These are phyloP conservation scores for Cladopsammia gracilis DNA, from an alignment of 64 coral and sea anemone genomes.

Conservation along the genomic window DNA sequence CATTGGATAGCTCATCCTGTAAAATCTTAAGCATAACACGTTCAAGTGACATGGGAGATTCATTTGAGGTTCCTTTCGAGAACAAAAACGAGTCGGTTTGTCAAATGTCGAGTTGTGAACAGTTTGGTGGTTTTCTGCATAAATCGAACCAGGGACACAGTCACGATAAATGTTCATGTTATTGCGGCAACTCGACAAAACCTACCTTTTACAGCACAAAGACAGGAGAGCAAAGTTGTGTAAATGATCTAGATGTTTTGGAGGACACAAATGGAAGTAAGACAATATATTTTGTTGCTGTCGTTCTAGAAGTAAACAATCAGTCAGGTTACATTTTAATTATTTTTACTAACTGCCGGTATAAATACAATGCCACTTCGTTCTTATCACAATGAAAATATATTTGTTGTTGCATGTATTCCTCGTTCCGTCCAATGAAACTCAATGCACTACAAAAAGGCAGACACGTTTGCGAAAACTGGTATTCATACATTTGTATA, in stretches of 20 bases:
- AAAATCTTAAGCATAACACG: slow-evolving; percentile 25
- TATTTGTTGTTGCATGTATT: no score
- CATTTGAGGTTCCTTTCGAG: neutral
- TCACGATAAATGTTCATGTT: neutral
- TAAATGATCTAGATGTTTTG: neutral
- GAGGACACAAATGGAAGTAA: neutral
- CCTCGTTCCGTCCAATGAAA: no score
- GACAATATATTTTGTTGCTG: neutral
- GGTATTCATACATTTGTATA: no score
- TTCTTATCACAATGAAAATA: no score
- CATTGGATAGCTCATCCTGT: neutral
- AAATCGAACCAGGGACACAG: neutral
- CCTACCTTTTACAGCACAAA: slow-evolving; percentile 12
- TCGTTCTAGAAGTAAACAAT: no score
- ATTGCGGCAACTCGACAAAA: neutral
- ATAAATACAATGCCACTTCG: no score
- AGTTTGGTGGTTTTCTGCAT: neutral
- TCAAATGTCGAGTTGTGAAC: neutral
- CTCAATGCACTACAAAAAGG: no score
- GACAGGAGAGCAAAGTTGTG: neutral
- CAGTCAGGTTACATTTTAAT: no score
- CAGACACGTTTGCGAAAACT: no score
- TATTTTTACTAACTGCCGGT: no score
- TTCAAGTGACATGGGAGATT: neutral
- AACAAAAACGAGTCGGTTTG: neutral